These are phyloP conservation scores for Bubalus kerabau DNA, from an alignment of 2,113 vertebrate genomes.

Conservation along the genomic window DNA sequence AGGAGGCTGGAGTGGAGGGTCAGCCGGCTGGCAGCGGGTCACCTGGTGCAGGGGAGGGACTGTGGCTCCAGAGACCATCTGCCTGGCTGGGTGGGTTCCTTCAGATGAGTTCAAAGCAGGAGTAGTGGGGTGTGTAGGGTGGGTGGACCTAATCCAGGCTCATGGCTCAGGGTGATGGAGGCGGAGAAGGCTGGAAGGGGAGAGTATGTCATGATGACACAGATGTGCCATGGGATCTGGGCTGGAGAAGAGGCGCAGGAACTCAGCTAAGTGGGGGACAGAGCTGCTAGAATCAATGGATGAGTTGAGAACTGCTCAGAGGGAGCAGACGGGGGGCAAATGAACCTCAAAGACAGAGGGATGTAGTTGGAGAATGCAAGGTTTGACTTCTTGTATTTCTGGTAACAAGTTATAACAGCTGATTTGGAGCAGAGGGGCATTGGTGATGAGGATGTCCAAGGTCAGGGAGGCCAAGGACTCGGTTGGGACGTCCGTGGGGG, in stretches of 20 bases:
- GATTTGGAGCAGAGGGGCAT: neutral
- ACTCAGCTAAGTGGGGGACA: rapidly evolving
- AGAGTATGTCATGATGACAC: rapidly evolving
- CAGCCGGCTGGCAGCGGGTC: neutral
- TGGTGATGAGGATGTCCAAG: neutral
- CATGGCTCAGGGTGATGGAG: neutral
- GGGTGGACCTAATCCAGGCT: neutral
- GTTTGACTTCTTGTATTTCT: neutral
- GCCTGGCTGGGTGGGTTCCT: neutral
- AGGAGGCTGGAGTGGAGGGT: neutral
- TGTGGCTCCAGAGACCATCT: no score
- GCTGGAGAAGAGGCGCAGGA: neutral
- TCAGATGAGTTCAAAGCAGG: neutral
- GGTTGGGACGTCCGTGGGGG: rapidly evolving
- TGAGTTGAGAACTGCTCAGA: neutral
- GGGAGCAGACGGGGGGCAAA: rapidly evolving
- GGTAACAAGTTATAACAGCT: neutral
- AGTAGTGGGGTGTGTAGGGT: neutral
- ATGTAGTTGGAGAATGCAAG: rapidly evolving
- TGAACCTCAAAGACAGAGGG: neutral
- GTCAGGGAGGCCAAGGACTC: neutral
- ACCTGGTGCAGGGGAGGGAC: rapidly evolving
- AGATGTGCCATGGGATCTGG: rapidly evolving
- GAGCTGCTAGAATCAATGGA: neutral
- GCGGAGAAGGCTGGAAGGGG: neutral